Percentiles rank a stretch among this genome's conserved stretches.
phyloP scores from a whole-genome alignment of 92 coral and sea anemone genomes.

The Siderastrea radians region DNA sequence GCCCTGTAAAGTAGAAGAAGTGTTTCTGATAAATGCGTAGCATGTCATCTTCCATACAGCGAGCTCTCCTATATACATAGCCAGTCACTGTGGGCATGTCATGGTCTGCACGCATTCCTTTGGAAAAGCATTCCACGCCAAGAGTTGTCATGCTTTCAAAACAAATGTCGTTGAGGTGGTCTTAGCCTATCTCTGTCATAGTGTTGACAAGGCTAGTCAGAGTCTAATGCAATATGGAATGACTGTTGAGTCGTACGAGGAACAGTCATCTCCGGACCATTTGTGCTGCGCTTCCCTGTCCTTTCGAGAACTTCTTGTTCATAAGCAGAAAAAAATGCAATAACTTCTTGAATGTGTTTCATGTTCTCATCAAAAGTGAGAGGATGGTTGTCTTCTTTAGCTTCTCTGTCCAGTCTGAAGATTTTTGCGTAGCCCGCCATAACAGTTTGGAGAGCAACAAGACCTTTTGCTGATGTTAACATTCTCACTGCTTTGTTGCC shows the following conservation, averaged over 20 bases:
- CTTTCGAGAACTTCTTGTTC: slow-evolving; percentile 35
- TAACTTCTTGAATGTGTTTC: slow-evolving; percentile 29
- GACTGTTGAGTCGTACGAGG: slow-evolving; percentile 44
- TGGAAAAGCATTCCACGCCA: slow-evolving; percentile 54
- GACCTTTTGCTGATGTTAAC: slow-evolving; percentile 58
- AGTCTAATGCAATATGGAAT: slow-evolving; percentile 29
- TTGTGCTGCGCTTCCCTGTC: slow-evolving; percentile 39
- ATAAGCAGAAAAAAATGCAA: slow-evolving; percentile 27
- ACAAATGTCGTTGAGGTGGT: slow-evolving; percentile 26
- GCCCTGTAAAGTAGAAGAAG: slow-evolving; percentile 63
- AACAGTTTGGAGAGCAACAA: slow-evolving; percentile 51
- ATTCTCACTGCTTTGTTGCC: slow-evolving; percentile 33
- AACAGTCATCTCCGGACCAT: slow-evolving; percentile 34
- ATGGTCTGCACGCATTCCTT: slow-evolving; percentile 67
- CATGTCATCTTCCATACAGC: slow-evolving; percentile 62
- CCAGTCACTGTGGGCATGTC: slow-evolving; percentile 62
- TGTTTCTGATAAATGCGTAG: slow-evolving; percentile 61
- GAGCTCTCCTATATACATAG: slow-evolving; percentile 50
- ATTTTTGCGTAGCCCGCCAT: slow-evolving; percentile 62
- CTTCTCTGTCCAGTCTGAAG: slow-evolving; percentile 44
- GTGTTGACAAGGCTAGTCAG: slow-evolving; percentile 38
- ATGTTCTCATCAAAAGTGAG: slow-evolving; percentile 36
- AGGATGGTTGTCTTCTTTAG: slow-evolving; percentile 36
- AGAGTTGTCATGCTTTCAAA: background rate
- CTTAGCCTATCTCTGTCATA: slow-evolving; percentile 36